Evolutionary conservation across 2,888 invertebrate genomes (phyloP), one percentile per base, ranked within the genome.

Genomic region (Corythucha ciliata): DNA sequence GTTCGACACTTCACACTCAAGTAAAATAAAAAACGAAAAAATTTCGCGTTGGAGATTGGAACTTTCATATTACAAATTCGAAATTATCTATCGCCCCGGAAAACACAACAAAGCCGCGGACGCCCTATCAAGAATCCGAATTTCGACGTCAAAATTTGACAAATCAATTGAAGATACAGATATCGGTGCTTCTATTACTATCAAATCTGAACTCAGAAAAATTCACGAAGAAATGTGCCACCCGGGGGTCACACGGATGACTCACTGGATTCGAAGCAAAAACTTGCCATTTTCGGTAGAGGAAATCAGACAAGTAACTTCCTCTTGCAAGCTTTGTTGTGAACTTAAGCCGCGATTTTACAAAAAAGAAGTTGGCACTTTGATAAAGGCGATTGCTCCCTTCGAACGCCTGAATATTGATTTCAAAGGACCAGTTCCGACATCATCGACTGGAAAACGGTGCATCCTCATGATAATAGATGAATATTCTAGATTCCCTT

Each of bases 351-450:
- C 57, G 1, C 26, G 53, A 16, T 57, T 57, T 29, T 40, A 44
- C 22, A 53, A 47, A 45, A 26, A 46, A 18, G n/a, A n/a, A n/a
- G 16, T 12, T 7, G 42, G 48, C 3, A 16, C 21, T n/a, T 39
- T 58, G 14, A 56, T 59, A 0, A 58, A 58, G 34, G 53, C 59
- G 4, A 59, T 55, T 2, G 22, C 45, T 18, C 57, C 58, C 7
- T 59, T 58, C 24, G 58, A 60, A 54, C 14, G 58, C 20, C 24
- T 59, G 2, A 59, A n/a, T n/a, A n/a, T n/a, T n/a, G n/a, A n/a
- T n/a, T n/a, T n/a, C n/a, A n/a, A n/a, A n/a, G n/a, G n/a, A 44
- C 58, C 56, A 6, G 32, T 50, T 10, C 50, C 45, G 2, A 40
- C 53, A 6, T 16, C 22, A 4, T 40, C 41, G 4, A n/a, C n/a